Percentiles rank a stretch among this genome's conserved stretches.
These are phyloP conservation scores for Troglohyphantes excavatus DNA, from an alignment of 2,888 invertebrate genomes.

Conservation along the genomic window DNA sequence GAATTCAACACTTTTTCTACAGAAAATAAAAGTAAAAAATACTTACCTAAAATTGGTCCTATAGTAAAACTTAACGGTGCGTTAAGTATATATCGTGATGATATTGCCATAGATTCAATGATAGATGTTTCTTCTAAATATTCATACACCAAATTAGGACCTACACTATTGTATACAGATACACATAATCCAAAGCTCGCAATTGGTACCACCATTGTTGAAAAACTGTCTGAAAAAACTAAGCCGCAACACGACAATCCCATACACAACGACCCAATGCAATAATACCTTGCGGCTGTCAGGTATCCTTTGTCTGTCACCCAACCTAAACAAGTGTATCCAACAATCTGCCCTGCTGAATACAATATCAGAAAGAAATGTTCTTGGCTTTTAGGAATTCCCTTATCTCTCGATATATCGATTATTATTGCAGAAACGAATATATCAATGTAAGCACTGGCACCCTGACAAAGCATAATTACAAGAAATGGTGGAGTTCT, in stretches of 20 bases:
- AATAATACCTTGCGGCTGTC: background rate
- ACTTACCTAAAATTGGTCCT: slow-evolving; percentile 8
- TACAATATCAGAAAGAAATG: background rate
- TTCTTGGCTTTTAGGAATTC: background rate
- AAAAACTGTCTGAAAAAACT: background rate
- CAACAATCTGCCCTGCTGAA: background rate
- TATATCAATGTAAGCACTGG: background rate
- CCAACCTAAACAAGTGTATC: background rate
- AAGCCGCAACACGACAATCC: background rate
- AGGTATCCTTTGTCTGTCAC: slow-evolving; percentile 7
- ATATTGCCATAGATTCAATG: background rate
- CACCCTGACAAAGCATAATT: background rate
- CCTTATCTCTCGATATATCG: slow-evolving; percentile 17
- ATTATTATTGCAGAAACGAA: background rate
- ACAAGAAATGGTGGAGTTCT: background rate
- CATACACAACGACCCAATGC: background rate
- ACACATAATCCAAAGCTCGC: background rate
- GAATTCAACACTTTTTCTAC: too few species aligned
- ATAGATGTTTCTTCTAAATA: background rate
- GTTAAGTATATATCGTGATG: background rate
- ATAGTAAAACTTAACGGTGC: slow-evolving; percentile 2
- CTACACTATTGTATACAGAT: background rate
- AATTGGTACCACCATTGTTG: background rate
- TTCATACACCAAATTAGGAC: background rate
- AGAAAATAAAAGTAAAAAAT: too few species aligned